These are phyloP conservation scores for Cynodonichthys magdalenae DNA, from an alignment of 2,797 vertebrate genomes.

Conservation along the genomic window DNA sequence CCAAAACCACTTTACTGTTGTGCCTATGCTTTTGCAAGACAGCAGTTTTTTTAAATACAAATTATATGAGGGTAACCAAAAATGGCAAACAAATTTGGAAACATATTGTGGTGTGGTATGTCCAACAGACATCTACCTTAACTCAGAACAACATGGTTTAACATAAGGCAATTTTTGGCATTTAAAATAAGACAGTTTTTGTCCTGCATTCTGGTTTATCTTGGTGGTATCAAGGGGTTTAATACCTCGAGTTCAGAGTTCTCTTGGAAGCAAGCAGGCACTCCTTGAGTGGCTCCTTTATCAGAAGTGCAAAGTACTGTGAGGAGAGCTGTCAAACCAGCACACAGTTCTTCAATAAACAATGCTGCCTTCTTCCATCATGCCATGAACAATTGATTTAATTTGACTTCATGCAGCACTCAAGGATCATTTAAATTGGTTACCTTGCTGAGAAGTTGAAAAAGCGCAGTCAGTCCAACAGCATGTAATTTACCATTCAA, in stretches of 20 bases:
- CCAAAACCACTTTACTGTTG: constrained; percentile 33
- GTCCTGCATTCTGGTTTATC: too few relatives aligned
- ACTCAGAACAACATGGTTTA: constrained; percentile 12
- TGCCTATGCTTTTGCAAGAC: background rate
- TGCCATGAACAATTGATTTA: constrained; percentile 3
- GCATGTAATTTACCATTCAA: background rate
- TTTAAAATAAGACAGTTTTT: background rate
- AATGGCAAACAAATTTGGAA: background rate
- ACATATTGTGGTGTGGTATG: background rate
- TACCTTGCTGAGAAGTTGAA: constrained; percentile 11
- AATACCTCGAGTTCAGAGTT: background rate
- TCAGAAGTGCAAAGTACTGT: constrained; percentile 6
- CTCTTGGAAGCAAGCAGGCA: background rate
- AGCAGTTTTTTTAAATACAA: background rate
- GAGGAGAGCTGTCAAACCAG: constrained; percentile 5
- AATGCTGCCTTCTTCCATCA: constrained; percentile 2
- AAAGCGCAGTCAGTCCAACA: constrained; percentile 3
- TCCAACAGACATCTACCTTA: constrained; percentile 1
- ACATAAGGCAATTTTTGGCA: constrained; percentile 2
- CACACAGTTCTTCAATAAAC: constrained; percentile 10
- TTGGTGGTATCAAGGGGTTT: too few relatives aligned
- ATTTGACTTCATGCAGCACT: constrained; percentile 19
- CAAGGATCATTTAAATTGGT: constrained; percentile 9
- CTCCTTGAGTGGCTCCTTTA: background rate
- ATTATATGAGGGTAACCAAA: background rate